Conservation (phyloP, 2,888 invertebrate genomes). For the Drosophila cognata region DNA sequence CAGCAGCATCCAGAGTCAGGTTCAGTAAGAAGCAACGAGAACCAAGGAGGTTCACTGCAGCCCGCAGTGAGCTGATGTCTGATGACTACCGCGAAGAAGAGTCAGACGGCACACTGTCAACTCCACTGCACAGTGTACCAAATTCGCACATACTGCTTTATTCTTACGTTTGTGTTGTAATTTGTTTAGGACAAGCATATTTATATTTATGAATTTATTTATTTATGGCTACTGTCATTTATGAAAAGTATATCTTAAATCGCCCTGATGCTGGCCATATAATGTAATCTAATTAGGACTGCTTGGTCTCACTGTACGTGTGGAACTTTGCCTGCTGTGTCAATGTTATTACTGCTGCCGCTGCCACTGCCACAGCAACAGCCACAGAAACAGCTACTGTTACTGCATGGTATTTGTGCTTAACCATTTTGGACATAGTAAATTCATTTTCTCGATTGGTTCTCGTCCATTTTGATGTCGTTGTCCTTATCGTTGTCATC, state of each 20-base stretch:
- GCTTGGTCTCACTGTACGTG: conserved; percentile 15
- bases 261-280: not conserved
- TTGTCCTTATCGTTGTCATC: conserved; percentile 54
- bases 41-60: not conserved
- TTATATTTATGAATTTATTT: not conserved
- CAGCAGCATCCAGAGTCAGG: conserved; percentile 17
- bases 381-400: not conserved
- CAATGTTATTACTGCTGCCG: not conserved
- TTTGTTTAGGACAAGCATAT: not conserved
- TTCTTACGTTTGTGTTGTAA: not conserved
- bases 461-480: conserved; percentile 54
- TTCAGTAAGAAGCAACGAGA: conserved; percentile 15
- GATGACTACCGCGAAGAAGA: conserved; percentile 6
- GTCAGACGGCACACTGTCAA: conserved; percentile 3
- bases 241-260: not conserved
- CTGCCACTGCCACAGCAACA: not conserved
- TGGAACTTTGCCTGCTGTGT: conserved; percentile 1
- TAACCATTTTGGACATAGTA: conserved; percentile 71
- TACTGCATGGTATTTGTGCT: conserved; percentile 56
- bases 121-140: conserved; percentile 23
- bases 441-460: conserved; percentile 79
- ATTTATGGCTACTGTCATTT: not conserved
- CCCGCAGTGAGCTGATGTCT: not conserved
- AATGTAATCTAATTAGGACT: not conserved
- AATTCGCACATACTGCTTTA: not conserved